These are phyloP conservation scores for Amphimallon solstitiale DNA, from an alignment of 2,888 invertebrate genomes.

Conservation along the genomic window DNA sequence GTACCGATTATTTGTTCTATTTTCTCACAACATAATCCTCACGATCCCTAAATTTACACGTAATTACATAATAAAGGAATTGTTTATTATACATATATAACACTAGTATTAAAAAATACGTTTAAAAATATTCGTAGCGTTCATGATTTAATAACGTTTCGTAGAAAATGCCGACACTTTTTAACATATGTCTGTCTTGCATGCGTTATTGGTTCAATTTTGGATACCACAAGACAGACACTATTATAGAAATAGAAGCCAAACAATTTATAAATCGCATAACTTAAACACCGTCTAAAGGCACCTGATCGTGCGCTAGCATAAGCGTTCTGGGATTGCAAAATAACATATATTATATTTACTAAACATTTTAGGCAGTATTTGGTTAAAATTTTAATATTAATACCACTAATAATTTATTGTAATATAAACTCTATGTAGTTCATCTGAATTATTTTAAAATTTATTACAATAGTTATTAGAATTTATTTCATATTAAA, in stretches of 20 bases:
- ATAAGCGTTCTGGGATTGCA: too few species aligned
- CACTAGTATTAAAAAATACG: neutral
- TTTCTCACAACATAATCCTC: neutral
- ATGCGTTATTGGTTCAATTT: conserved; percentile 17
- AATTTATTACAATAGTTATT: too few species aligned
- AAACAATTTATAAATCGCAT: conserved; percentile 51
- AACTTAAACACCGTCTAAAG: neutral
- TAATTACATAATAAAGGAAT: conserved; percentile 15
- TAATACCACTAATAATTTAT: too few species aligned
- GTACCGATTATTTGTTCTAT: neutral
- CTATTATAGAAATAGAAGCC: conserved; percentile 51
- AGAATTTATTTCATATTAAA: too few species aligned
- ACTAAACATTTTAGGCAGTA: too few species aligned
- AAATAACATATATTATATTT: too few species aligned
- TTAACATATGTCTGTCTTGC: too few species aligned
- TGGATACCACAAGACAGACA: conserved; percentile 47
- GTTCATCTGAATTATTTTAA: too few species aligned
- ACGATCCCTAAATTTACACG: neutral
- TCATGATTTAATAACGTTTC: conserved; percentile 11
- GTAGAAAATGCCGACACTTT: neutral
- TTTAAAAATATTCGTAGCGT: neutral
- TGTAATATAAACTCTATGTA: too few species aligned
- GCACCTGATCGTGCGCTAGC: too few species aligned
- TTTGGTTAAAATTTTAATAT: too few species aligned
- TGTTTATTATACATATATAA: conserved; percentile 14